phyloP scores from a whole-genome alignment of 1,140 invertebrate genomes.

The Brachionus koreanus region DNA sequence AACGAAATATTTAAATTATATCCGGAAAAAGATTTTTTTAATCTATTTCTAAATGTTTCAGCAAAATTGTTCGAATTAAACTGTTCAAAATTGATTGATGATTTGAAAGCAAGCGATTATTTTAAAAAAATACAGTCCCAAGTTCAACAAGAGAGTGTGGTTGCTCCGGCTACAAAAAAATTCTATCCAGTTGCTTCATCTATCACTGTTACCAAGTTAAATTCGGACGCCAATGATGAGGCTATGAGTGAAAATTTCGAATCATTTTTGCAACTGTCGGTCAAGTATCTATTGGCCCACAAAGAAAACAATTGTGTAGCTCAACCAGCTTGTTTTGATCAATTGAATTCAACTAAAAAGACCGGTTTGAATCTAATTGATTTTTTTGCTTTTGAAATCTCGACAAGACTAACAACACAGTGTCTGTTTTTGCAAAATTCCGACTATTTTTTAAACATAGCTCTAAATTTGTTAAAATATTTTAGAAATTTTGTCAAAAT shows the following conservation, averaged over 20 bases:
- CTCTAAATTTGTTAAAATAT: not conserved
- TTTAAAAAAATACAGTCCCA: slow-evolving; percentile 5
- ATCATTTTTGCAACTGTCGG: not conserved
- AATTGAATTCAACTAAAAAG: not conserved
- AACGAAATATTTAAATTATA: not conserved
- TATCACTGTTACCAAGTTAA: not conserved
- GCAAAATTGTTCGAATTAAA: not conserved
- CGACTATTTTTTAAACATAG: not conserved
- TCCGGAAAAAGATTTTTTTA: slow-evolving; percentile 23
- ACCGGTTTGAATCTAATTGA: not conserved
- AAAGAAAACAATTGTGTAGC: slow-evolving; percentile 1
- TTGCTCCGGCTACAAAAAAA: not conserved
- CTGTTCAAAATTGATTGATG: not conserved
- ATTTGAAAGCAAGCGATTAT: not conserved
- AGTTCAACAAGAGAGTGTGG: not conserved
- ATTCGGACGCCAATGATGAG: not conserved
- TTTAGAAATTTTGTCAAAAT: not conserved
- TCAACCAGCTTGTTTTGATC: not conserved
- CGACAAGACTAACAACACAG: not conserved
- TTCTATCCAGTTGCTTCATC: not conserved
- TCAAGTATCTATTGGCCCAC: not conserved
- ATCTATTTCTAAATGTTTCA: not conserved
- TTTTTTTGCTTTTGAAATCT: not conserved
- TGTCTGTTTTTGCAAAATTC: slow-evolving; percentile 18
- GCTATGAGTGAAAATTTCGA: not conserved